A percentile compares a stretch with the other conserved stretches of the same genome.
These are phyloP conservation scores for Drosophila albomicans DNA, from an alignment of 1,140 invertebrate species.

Conservation along the genomic window DNA sequence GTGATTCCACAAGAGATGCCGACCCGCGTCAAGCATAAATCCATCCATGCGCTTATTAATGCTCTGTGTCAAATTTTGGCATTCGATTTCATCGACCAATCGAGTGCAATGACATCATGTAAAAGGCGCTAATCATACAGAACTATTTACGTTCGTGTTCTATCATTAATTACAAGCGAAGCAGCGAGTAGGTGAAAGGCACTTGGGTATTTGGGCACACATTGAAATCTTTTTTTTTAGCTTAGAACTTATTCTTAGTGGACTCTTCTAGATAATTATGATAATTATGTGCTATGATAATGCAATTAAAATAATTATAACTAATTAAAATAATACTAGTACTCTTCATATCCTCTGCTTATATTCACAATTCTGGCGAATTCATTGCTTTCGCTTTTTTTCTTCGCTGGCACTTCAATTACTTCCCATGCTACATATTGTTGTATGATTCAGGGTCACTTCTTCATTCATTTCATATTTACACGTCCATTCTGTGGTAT, in stretches of 20 bases:
- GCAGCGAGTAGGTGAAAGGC: slow-evolving; percentile 10
- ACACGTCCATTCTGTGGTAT: slow-evolving; percentile 4
- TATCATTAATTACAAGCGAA: slow-evolving; percentile 24
- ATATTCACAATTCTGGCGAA: background rate
- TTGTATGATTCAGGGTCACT: slow-evolving; percentile 1
- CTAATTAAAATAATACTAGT: background rate
- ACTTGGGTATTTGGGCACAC: background rate
- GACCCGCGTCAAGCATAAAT: slow-evolving; percentile 48
- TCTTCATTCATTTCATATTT: background rate
- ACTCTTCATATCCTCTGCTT: background rate
- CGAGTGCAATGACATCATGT: slow-evolving; percentile 48
- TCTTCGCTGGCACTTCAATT: background rate
- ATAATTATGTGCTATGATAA: background rate
- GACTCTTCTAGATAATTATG: background rate
- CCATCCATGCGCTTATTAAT: slow-evolving; percentile 71
- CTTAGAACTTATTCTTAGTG: background rate
- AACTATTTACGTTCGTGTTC: background rate
- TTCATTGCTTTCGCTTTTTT: slow-evolving; percentile 6
- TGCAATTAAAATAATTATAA: slow-evolving; percentile 2
- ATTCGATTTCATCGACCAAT: slow-evolving; percentile 57
- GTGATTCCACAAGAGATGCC: slow-evolving; percentile 30
- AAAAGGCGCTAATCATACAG: slow-evolving; percentile 15
- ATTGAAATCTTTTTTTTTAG: background rate
- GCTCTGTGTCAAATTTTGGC: slow-evolving; percentile 59
- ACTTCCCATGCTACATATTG: background rate